These are phyloP conservation scores for Pollenia angustigena DNA, from an alignment of 2,888 invertebrate species.

Conservation along the genomic window DNA sequence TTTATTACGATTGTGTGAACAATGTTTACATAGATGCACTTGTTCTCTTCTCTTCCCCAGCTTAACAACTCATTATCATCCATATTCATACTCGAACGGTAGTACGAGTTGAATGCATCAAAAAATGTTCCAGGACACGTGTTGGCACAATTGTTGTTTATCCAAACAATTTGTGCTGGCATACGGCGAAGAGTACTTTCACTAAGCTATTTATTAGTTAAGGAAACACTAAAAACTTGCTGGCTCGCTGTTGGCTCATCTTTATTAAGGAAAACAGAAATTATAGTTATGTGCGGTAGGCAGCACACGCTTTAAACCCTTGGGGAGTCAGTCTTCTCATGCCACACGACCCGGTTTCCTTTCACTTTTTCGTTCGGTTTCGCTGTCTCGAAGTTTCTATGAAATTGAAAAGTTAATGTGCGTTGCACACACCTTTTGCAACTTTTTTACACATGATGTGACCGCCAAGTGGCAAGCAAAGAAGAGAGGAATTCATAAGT, in stretches of 20 bases:
- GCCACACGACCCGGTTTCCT: slow-evolving; percentile 58
- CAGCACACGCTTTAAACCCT: slow-evolving; percentile 56
- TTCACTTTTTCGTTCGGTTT: slow-evolving; percentile 1
- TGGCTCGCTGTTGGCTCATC: slow-evolving; percentile 30
- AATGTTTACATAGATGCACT: slow-evolving; percentile 69
- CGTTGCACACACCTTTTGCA: slow-evolving; percentile 50
- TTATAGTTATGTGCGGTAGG: slow-evolving; percentile 66
- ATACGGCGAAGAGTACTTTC: slow-evolving; percentile 36
- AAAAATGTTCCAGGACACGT: slow-evolving; percentile 78
- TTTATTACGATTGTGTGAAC: slow-evolving; percentile 44
- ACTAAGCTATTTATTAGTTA: slow-evolving; percentile 76
- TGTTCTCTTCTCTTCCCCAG: slow-evolving; percentile 51
- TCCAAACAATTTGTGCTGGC: slow-evolving; percentile 82
- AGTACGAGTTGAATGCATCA: slow-evolving; percentile 30
- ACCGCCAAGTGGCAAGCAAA: slow-evolving; percentile 69
- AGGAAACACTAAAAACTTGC: slow-evolving; percentile 72
- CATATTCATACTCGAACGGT: slow-evolving; percentile 74
- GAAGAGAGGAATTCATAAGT: slow-evolving; percentile 39
- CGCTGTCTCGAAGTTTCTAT: neutral
- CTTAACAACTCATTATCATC: slow-evolving; percentile 32
- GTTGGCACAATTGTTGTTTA: slow-evolving; percentile 82
- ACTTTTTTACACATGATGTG: slow-evolving; percentile 63
- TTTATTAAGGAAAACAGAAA: slow-evolving; percentile 73
- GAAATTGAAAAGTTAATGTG: slow-evolving; percentile 61
- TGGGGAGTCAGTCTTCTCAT: slow-evolving; percentile 53